Percentiles rank a stretch among this genome's conserved stretches.
phyloP scores from a whole-genome alignment of 2,888 invertebrate species.

The Crematogaster levior region DNA sequence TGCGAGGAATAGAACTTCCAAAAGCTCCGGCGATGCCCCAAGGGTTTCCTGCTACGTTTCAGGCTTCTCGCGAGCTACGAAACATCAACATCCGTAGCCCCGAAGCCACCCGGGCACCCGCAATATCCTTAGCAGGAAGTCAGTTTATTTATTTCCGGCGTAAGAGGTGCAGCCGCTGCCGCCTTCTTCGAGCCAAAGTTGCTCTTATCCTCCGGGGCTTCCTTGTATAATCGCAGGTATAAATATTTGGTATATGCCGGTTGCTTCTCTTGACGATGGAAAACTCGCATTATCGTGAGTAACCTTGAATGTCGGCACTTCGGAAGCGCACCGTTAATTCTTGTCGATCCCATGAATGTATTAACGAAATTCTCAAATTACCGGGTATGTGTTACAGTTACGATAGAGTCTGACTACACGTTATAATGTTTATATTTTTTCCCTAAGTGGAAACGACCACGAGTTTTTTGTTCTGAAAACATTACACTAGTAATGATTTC shows the following conservation, averaged over 20 bases:
- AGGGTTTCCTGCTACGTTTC: not conserved
- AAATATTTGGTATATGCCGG: conserved; percentile 59
- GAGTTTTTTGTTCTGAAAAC: not conserved
- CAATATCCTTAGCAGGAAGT: conserved; percentile 47
- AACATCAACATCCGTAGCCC: conserved; percentile 40
- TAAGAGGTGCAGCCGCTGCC: conserved; percentile 3
- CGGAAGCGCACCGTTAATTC: conserved; percentile 58
- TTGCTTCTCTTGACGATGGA: conserved; percentile 1
- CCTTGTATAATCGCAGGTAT: conserved; percentile 48
- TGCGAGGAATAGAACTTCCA: conserved; percentile 19
- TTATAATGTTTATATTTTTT: not conserved
- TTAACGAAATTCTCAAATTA: conserved; percentile 44
- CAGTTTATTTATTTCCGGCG: conserved; percentile 55
- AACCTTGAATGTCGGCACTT: conserved; percentile 45
- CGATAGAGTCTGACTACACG: not conserved
- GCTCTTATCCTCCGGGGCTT: conserved; percentile 19
- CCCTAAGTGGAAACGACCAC: not conserved
- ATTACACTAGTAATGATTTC: not conserved
- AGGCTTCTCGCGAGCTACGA: conserved; percentile 14
- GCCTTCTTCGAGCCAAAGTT: conserved; percentile 15
- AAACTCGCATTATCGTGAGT: conserved; percentile 33
- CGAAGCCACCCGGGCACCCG: not conserved
- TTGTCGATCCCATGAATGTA: not conserved
- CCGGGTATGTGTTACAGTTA: conserved; percentile 9
- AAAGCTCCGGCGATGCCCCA: conserved; percentile 9